phyloP scores from a whole-genome alignment of 2,888 invertebrate genomes.

The Liposcelis brunnea region DNA sequence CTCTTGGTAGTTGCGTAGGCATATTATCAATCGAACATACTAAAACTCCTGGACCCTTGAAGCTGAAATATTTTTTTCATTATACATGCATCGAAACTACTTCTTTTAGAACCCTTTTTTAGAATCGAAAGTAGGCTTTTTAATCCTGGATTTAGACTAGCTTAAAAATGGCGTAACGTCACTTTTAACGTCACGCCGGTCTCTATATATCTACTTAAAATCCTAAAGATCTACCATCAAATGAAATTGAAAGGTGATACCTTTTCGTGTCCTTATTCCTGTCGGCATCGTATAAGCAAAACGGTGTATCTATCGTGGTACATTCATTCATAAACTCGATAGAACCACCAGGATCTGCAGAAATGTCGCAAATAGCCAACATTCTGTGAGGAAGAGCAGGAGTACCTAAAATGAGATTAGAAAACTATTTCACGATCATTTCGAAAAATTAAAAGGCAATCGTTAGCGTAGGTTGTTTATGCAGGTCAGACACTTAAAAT shows the following conservation, averaged over 20 bases:
- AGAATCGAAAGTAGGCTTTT: slow-evolving; percentile 7
- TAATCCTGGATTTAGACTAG: too few relatives aligned
- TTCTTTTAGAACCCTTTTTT: slow-evolving; percentile 7
- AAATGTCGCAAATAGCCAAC: slow-evolving; percentile 94
- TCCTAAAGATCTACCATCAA: background rate
- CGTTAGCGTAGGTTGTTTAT: too few relatives aligned
- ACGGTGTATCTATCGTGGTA: slow-evolving; percentile 98
- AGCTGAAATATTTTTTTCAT: slow-evolving; percentile 48
- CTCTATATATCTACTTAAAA: background rate
- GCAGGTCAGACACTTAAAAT: too few relatives aligned
- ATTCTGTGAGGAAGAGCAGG: slow-evolving; percentile 80
- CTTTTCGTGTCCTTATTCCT: slow-evolving; percentile 91
- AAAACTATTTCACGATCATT: background rate
- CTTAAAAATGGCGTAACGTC: too few relatives aligned
- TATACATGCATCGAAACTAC: too few relatives aligned
- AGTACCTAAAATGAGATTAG: slow-evolving; percentile 26
- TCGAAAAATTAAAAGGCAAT: too few relatives aligned
- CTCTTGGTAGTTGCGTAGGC: slow-evolving; percentile 96
- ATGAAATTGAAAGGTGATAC: slow-evolving; percentile 22
- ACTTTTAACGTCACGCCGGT: too few relatives aligned
- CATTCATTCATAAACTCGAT: slow-evolving; percentile 99
- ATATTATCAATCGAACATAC: slow-evolving; percentile 99
- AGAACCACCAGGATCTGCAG: slow-evolving; percentile 95
- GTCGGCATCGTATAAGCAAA: slow-evolving; percentile 98
- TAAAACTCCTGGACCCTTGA: slow-evolving; percentile 89